A percentile compares a stretch with the other conserved stretches of the same genome.
Evolutionary conservation across 2,797 vertebrate species (phyloP).

Genomic region (Poecilia picta): DNA sequence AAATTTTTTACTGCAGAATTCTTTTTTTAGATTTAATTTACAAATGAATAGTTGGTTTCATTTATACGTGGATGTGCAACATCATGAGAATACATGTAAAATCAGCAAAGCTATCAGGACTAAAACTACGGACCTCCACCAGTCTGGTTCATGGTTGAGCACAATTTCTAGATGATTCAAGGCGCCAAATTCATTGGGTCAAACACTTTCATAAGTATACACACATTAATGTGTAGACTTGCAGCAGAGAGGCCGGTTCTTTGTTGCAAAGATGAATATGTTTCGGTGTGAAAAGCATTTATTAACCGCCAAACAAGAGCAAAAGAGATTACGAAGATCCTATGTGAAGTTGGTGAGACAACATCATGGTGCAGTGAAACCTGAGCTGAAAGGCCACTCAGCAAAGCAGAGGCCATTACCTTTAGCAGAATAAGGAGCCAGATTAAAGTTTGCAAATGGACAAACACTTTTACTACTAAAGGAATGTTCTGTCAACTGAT

Average conservation of each 20-base stretch:
- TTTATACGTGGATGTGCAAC: neutral
- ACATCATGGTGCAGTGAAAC: neutral
- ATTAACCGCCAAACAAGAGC: neutral
- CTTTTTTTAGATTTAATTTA: neutral
- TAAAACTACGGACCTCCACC: neutral
- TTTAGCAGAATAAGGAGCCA: neutral
- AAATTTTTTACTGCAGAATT: neutral
- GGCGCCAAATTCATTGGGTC: neutral
- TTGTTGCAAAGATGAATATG: neutral
- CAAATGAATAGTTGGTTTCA: neutral
- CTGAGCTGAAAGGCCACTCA: neutral
- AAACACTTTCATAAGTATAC: neutral
- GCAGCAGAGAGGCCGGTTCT: neutral
- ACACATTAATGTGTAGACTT: neutral
- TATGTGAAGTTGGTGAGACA: neutral
- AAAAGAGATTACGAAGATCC: neutral
- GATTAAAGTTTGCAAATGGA: neutral
- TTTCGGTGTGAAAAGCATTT: neutral
- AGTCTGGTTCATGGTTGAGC: neutral
- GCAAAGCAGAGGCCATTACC: neutral
- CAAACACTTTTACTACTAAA: neutral
- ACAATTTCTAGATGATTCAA: neutral
- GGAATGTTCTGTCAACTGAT: neutral
- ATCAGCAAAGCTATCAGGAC: neutral
- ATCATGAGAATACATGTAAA: neutral